Percentiles rank a stretch among this genome's conserved stretches.
These are phyloP conservation scores for Macaria liturata DNA, from an alignment of 2,888 invertebrate species.

Conservation along the genomic window DNA sequence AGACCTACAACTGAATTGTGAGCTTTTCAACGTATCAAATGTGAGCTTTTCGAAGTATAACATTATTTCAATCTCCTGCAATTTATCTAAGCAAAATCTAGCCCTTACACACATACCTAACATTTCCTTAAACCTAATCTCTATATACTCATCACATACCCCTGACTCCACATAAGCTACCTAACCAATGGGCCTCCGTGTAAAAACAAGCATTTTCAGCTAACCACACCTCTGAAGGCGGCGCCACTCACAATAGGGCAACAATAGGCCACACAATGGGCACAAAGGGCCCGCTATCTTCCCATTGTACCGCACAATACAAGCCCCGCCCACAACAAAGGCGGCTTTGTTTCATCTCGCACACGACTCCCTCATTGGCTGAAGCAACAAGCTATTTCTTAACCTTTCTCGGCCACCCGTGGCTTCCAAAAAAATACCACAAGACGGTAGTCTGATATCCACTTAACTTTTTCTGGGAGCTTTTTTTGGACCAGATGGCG, in stretches of 20 bases:
- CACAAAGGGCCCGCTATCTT: conserved; percentile 75
- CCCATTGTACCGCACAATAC: conserved; percentile 76
- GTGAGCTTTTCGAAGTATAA: no score
- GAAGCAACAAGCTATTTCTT: conserved; percentile 29
- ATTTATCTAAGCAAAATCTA: no score
- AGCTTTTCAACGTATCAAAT: no score
- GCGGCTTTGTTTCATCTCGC: conserved; percentile 76
- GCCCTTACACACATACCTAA: no score
- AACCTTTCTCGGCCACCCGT: conserved; percentile 54
- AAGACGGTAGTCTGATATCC: conserved; percentile 20
- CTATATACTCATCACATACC: conserved; percentile 5
- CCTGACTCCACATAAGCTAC: conserved; percentile 28
- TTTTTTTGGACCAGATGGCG: conserved; percentile 49
- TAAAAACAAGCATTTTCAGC: conserved; percentile 53
- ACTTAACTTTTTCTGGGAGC: conserved; percentile 34
- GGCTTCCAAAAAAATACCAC: conserved; percentile 28
- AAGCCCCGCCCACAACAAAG: conserved; percentile 68
- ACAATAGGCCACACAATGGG: conserved; percentile 59
- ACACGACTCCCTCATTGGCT: conserved; percentile 57
- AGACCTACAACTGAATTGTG: no score
- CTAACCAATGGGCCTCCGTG: conserved; percentile 44
- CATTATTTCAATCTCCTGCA: no score
- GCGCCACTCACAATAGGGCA: conserved; percentile 44
- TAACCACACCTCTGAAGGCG: conserved; percentile 45
- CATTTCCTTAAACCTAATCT: no score